Percentiles rank a stretch among this genome's conserved stretches.
These are phyloP conservation scores for Melinopterus prodromus DNA, from an alignment of 2,888 invertebrate genomes.

Conservation along the genomic window DNA sequence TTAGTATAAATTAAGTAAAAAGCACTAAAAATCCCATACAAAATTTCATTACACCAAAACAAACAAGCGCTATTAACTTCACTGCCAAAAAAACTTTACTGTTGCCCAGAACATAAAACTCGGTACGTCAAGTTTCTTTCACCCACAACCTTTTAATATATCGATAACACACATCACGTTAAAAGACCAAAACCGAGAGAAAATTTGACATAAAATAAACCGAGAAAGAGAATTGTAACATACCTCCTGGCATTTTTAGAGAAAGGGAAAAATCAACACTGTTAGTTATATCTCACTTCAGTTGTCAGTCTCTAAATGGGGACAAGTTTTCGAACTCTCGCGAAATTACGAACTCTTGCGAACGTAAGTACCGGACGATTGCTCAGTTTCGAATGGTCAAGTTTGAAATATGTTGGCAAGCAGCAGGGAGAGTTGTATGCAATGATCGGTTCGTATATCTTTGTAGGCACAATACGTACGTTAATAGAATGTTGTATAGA, in stretches of 20 bases:
- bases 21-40: too few relatives aligned
- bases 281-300: background rate
- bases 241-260: background rate
- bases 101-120: background rate
- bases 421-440: background rate
- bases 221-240: background rate
- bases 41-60: too few relatives aligned
- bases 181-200: background rate
- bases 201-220: background rate
- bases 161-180: background rate
- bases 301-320: background rate
- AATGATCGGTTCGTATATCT: background rate
- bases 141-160: background rate
- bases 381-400: background rate
- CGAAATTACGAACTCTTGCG: background rate
- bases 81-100: background rate
- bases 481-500: background rate
- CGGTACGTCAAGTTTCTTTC: background rate
- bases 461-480: background rate
- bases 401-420: background rate
- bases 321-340: background rate
- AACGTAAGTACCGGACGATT: background rate
- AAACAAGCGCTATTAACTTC: too few relatives aligned
- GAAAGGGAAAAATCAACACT: background rate
- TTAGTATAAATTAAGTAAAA: too few relatives aligned